Conservation (phyloP, 2,797 vertebrate species). For the Valencia hispanica region DNA sequence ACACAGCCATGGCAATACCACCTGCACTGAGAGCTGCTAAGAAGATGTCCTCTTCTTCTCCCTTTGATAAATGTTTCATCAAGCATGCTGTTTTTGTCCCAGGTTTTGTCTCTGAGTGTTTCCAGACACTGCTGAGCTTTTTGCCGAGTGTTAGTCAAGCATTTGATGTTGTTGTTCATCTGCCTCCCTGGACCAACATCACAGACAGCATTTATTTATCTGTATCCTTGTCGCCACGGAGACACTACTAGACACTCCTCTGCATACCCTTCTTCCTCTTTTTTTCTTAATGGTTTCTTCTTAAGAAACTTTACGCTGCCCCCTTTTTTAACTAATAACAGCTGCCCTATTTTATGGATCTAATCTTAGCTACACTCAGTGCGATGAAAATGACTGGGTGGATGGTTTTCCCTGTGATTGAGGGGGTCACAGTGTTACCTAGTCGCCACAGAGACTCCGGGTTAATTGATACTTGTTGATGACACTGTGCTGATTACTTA, state of each 20-base stretch:
- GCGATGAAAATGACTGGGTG: conserved; percentile 32
- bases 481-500: conserved; percentile 49
- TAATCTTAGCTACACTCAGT: conserved; percentile 57
- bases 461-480: conserved; percentile 59
- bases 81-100: conserved; percentile 43
- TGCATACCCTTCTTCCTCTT: conserved; percentile 16
- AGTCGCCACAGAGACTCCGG: conserved; percentile 41
- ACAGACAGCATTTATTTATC: conserved; percentile 62
- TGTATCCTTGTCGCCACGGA: conserved; percentile 49
- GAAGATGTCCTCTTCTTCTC: conserved; percentile 14
- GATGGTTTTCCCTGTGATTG: conserved; percentile 23
- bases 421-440: conserved; percentile 47
- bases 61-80: conserved; percentile 71
- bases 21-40: conserved; percentile 47
- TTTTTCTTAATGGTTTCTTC: conserved; percentile 15
- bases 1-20: conserved; percentile 45
- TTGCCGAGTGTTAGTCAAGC: conserved; percentile 39
- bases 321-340: conserved; percentile 50
- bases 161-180: conserved; percentile 63
- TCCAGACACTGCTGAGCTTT: conserved; percentile 33
- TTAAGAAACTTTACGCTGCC: conserved; percentile 41
- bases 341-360: conserved; percentile 65
- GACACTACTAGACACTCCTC: conserved; percentile 33
- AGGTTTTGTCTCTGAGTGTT: conserved; percentile 21
- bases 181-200: conserved; percentile 53